Base-by-base conservation (phyloP, 2,797 vertebrate genomes). In the Lutjanus argentimaculatus region DNA sequence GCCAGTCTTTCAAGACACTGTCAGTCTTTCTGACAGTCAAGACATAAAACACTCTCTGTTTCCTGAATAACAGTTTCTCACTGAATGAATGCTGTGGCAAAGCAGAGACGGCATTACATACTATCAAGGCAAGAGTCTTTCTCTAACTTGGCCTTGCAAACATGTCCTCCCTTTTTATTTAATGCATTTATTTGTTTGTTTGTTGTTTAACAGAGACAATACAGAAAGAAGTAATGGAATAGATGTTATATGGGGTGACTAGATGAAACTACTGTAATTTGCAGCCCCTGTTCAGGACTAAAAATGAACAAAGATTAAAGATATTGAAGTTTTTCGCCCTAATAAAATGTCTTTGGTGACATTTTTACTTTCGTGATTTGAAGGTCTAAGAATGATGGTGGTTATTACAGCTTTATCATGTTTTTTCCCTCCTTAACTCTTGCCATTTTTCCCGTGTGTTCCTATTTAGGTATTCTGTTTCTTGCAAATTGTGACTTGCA, bases 21-120 rank as follows among this genome's bases (percentile, higher is more conserved):
- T 48, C 14, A 15, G 46, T 16, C 14, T 48, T 48, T 19, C 30
- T 36, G 30, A 4, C 30, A 36, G 30, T 36, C 6, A 22, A 74
- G 61, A 82, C 61, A 86, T 56, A 79, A 77, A 77, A 75, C 57
- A 48, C 15, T 74, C 72, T 88, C 79, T 88, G 74, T 81, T 21
- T 79, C 53, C 57, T 56, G 52, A 67, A 79, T 72, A 51, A 64
- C n/a, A 1, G 68, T 53, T 57, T 72, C 13, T 51, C 22, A 30
- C 7, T 30, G 67, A 69, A 68, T 80, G 52, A 77, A 62, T 40
- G 45, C 30, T 43, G 45, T 46, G 14, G 25, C 17, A 57, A 67
- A 58, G 15, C 15, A 72, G 30, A 51, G 12, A 53, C 49, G 22
- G 7, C 6, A 21, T 71, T 30, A 25, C 13, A 8, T 9, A 25